phyloP scores from a whole-genome alignment of 2,888 invertebrate genomes.

The Spisula subtruncata region DNA sequence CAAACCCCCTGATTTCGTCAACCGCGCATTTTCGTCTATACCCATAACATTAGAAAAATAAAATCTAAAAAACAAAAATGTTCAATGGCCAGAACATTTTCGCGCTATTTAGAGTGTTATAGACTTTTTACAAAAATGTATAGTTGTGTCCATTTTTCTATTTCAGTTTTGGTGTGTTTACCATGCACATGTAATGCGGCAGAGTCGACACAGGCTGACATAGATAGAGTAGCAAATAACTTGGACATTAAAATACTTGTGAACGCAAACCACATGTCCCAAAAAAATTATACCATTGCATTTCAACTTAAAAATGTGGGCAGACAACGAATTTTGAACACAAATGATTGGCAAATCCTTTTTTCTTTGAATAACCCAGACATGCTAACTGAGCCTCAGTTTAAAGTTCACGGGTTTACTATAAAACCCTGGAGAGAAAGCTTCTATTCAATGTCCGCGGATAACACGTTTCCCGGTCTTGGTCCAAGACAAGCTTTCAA shows the following conservation, averaged over 20 bases:
- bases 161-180: constrained; percentile 8
- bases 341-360: constrained; percentile 58
- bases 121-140: too few relatives aligned
- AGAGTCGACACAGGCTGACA: constrained; percentile 43
- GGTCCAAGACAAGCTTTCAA: neutral
- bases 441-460: constrained; percentile 40
- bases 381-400: neutral
- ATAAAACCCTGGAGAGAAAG: constrained; percentile 33
- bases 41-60: too few relatives aligned
- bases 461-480: constrained; percentile 36
- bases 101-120: too few relatives aligned
- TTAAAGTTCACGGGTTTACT: constrained; percentile 37
- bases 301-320: constrained; percentile 53
- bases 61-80: too few relatives aligned
- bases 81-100: too few relatives aligned
- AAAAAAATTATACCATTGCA: constrained; percentile 37
- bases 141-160: neutral
- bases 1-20: too few relatives aligned
- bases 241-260: constrained; percentile 64
- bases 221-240: constrained; percentile 60
- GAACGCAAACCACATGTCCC: constrained; percentile 61
- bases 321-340: constrained; percentile 22
- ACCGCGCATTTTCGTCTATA: too few relatives aligned
- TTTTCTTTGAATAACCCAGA: constrained; percentile 47
- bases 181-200: neutral